These are phyloP conservation scores for Arothron firmamentum DNA, from an alignment of 2,113 vertebrate genomes.

Conservation along the genomic window DNA sequence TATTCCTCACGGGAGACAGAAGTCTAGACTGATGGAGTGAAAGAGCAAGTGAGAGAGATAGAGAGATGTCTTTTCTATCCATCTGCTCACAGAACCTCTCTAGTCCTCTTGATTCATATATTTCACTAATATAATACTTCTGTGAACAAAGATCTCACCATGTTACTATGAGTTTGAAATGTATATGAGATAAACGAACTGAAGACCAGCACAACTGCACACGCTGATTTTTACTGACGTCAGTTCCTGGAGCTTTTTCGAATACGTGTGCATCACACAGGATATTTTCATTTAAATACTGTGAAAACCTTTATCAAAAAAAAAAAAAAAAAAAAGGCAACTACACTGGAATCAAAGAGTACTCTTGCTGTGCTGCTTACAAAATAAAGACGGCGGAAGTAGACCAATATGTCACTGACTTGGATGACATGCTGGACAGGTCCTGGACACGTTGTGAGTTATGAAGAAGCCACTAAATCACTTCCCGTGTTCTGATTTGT, in stretches of 20 bases:
- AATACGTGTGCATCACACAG: too few relatives aligned
- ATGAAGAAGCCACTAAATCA: slow-evolving; percentile 70
- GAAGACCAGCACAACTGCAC: too few relatives aligned
- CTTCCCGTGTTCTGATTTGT: slow-evolving; percentile 71
- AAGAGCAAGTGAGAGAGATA: slow-evolving; percentile 39
- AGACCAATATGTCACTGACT: slow-evolving; percentile 69
- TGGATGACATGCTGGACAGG: slow-evolving; percentile 63
- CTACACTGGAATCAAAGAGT: slow-evolving; percentile 16
- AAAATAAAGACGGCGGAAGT: slow-evolving; percentile 57
- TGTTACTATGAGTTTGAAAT: too few relatives aligned
- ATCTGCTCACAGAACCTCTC: not conserved
- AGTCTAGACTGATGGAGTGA: slow-evolving; percentile 52
- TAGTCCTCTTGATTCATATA: not conserved
- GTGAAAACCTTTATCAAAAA: not conserved
- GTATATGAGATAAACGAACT: too few relatives aligned
- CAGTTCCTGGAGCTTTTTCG: too few relatives aligned
- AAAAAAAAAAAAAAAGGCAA: too few relatives aligned
- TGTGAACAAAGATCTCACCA: too few relatives aligned
- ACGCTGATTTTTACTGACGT: too few relatives aligned
- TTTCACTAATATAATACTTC: too few relatives aligned
- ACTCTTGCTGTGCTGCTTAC: slow-evolving; percentile 35
- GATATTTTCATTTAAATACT: not conserved
- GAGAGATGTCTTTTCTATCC: not conserved
- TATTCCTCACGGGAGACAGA: slow-evolving; percentile 59
- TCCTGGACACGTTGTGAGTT: slow-evolving; percentile 70